Base-by-base conservation (phyloP, 1,140 invertebrate genomes). In the Thalassaphorura encarpata region DNA sequence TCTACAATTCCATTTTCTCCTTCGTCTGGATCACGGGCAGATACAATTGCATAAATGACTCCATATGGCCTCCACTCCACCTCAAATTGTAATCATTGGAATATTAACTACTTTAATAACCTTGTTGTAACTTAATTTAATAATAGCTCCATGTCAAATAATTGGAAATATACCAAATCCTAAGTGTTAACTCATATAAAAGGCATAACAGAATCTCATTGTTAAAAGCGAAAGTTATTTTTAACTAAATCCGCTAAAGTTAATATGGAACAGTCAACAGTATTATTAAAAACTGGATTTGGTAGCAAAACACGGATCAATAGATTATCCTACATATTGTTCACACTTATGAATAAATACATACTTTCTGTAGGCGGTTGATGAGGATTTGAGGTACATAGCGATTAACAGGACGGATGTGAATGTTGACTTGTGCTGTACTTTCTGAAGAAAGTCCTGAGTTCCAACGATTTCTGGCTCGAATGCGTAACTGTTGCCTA, bases 11-110 rank as follows among this genome's bases (percentile, higher is more conserved):
- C 93, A 69, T 90, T 86, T 3, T 81, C 74, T 0, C 90, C 91
- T 29, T 73, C 71, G 70, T 97, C 93, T 18, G 78, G 75, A 68
- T 97, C 92, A 15, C 78, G 77, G 0, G 93, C 86, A 19, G 80
- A 79, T 1, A 97, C 80, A 39, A 96, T 90, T 0, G 91, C 92
- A 69, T 92, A 95, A 50, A 91, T 85, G 66, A 89, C 81, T 0
- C 84, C 81, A 61, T 86, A 84, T 0, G 87, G 85, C 43, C 61
- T 29, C 19, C 52, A 41, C 48, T 63, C 58, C 28, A 63, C 56
- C 58, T 63, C 43, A 26, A 40, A 47, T 51, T 36, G n/a, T 11
- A 36, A 36, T n/a, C 11, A n/a, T 11, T 11, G 11, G 33, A 36
- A 36, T 36, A 11, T 36, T 11, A 11, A 36, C 11, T n/a, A 11